phyloP scores from a whole-genome alignment of 2,113 vertebrate species.

The Rhizomys pruinosus region DNA sequence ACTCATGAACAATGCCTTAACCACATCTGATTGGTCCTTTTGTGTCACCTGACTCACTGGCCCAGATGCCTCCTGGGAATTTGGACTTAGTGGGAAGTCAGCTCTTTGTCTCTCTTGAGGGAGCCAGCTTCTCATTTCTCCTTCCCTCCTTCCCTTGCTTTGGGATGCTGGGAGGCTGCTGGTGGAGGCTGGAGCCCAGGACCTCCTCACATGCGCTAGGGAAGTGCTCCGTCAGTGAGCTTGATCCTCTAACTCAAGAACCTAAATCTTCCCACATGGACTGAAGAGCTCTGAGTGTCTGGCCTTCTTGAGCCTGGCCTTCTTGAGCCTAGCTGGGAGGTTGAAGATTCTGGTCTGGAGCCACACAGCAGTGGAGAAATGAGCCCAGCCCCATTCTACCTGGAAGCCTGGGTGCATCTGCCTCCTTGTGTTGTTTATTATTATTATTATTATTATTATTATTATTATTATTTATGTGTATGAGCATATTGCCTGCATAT shows the following conservation, averaged over 20 bases:
- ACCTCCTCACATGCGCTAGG: not conserved
- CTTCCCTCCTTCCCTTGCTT: not conserved
- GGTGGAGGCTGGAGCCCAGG: not conserved
- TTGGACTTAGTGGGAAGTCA: not conserved
- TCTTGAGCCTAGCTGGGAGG: not conserved
- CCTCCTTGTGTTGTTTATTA: too few species aligned
- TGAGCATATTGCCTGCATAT: too few species aligned
- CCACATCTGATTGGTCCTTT: not conserved
- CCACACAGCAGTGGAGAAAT: not conserved
- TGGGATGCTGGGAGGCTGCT: not conserved
- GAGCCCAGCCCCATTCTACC: not conserved
- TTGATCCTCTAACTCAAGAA: not conserved
- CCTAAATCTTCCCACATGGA: not conserved
- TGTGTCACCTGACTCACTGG: not conserved
- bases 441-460: too few species aligned
- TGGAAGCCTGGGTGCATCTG: not conserved
- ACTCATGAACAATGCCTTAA: not conserved
- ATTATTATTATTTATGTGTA: too few species aligned
- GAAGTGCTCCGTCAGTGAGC: not conserved
- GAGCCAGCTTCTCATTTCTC: not conserved
- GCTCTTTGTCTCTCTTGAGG: not conserved
- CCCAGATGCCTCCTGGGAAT: not conserved
- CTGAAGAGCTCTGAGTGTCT: not conserved
- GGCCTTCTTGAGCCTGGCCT: not conserved
- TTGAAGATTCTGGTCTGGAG: not conserved